Evolutionary conservation across 2,797 vertebrate species (phyloP).

Genomic region (Loris lydekkerianus): DNA sequence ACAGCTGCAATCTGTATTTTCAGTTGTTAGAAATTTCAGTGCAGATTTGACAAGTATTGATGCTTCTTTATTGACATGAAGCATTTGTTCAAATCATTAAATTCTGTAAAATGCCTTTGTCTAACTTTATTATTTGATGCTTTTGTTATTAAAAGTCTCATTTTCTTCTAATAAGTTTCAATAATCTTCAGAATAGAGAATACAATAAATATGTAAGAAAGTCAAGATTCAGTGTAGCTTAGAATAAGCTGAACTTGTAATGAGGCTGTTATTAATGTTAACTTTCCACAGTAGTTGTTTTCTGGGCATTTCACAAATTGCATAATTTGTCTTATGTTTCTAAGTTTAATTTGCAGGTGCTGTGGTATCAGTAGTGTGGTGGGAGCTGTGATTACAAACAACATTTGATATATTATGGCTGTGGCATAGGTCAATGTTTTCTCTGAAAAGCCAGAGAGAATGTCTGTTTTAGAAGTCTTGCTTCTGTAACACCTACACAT

Average conservation of each 20-base stretch:
- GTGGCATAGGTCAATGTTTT: background rate
- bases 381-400: constrained; percentile 51
- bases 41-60: constrained; percentile 77
- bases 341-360: constrained; percentile 57
- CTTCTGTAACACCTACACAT: constrained; percentile 12
- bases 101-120: constrained; percentile 61
- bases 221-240: constrained; percentile 22
- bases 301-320: constrained; percentile 48
- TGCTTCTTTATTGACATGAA: constrained; percentile 68
- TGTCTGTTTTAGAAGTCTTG: background rate
- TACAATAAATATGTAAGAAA: constrained; percentile 57
- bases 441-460: constrained; percentile 9
- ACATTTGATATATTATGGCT: constrained; percentile 54
- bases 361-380: background rate
- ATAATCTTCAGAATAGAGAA: constrained; percentile 56
- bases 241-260: constrained; percentile 67
- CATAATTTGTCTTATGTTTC: constrained; percentile 72
- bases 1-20: constrained; percentile 75
- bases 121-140: background rate
- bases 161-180: constrained; percentile 60
- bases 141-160: constrained; percentile 43
- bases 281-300: constrained; percentile 49
- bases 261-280: constrained; percentile 69
- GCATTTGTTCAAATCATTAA: background rate
- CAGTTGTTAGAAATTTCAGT: constrained; percentile 78